Evolutionary conservation across 2,797 vertebrate genomes (phyloP).

Genomic region (Rhynchonycteris naso): DNA sequence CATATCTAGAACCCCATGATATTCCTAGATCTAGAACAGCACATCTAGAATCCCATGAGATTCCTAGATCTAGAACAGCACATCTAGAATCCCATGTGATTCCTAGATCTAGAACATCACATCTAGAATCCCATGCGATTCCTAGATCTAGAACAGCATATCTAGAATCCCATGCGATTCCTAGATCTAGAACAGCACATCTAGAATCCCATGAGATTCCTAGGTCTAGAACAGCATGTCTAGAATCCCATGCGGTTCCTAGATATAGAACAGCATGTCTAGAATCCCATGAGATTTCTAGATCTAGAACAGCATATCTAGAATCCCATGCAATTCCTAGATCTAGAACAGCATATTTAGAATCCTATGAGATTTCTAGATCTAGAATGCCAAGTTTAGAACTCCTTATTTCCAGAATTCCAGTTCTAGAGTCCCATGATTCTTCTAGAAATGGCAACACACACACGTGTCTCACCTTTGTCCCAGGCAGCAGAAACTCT

Average conservation of each 20-base stretch:
- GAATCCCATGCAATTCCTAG: neutral
- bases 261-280: too few species aligned
- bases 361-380: too few species aligned
- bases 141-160: too few species aligned
- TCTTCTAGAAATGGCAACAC: neutral
- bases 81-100: neutral
- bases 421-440: neutral
- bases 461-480: neutral
- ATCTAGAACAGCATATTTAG: neutral
- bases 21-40: neutral
- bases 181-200: neutral
- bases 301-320: neutral
- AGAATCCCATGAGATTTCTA: neutral
- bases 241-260: neutral
- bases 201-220: neutral
- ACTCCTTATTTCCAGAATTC: neutral
- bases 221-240: too few species aligned
- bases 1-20: too few species aligned
- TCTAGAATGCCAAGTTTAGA: neutral
- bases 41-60: neutral
- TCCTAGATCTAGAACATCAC: neutral
- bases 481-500: neutral
- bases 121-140: neutral
- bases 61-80: too few species aligned
- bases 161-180: neutral